Evolutionary conservation across 1,140 invertebrate species (phyloP).

Genomic region (Drosophila eugracilis): DNA sequence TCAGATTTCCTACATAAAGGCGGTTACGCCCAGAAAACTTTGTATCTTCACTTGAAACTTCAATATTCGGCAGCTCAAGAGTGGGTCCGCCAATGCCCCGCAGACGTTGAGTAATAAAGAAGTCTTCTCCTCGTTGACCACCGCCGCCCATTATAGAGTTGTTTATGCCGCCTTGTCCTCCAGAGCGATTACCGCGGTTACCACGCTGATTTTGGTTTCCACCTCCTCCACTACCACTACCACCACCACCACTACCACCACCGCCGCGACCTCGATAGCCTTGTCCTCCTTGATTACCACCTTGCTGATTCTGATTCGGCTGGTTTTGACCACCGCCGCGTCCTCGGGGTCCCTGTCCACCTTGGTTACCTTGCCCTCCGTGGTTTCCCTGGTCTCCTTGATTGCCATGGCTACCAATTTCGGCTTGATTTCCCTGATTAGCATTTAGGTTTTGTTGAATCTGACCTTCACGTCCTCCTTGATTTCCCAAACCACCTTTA

Average conservation of each 20-base stretch:
- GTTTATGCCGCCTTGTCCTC: conserved; percentile 35
- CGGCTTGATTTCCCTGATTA: conserved; percentile 31
- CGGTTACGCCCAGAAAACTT: conserved; percentile 97
- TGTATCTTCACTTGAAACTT: conserved; percentile 99
- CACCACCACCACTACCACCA: not conserved
- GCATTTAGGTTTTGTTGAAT: no score
- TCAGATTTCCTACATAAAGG: conserved; percentile 99
- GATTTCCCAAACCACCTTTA: not conserved
- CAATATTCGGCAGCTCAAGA: conserved; percentile 95
- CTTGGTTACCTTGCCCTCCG: conserved; percentile 5
- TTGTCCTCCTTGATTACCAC: conserved; percentile 15
- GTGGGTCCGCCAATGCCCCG: conserved; percentile 93
- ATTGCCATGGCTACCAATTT: conserved; percentile 10
- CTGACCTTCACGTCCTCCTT: not conserved
- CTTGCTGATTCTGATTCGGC: conserved; percentile 2
- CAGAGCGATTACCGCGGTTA: conserved; percentile 18
- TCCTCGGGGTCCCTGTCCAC: conserved; percentile 13
- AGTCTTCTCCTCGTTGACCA: conserved; percentile 88
- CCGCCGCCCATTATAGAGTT: conserved; percentile 29
- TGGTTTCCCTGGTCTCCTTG: conserved; percentile 7
- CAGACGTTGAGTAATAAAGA: conserved; percentile 90
- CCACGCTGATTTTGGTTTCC: conserved; percentile 34
- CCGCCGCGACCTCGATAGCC: conserved; percentile 32
- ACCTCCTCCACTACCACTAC: conserved; percentile 11
- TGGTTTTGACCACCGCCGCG: not conserved